Base-by-base conservation (phyloP, 2,113 vertebrate genomes). In the Cnemophilus loriae region DNA sequence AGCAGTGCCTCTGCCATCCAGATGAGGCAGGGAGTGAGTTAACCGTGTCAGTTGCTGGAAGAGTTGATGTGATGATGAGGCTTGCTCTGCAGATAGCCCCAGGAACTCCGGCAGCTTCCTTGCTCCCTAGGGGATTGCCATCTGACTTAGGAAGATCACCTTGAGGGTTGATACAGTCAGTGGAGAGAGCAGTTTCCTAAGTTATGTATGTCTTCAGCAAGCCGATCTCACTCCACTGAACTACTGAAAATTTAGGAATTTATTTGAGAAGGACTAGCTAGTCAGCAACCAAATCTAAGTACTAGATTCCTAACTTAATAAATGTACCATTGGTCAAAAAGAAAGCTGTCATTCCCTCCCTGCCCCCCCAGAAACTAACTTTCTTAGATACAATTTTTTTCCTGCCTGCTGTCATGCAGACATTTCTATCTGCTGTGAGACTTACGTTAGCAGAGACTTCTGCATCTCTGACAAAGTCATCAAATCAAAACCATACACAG, bases 261-360 rank as follows among this genome's bases (percentile, higher is more conserved):
- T 87, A 37, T 17, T 79, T 52, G 13, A 49, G 69, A 56, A 85
- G 13, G 49, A 69, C 10, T 57, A 41, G 26, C 30, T 80, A 5
- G 1, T 56, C 19, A 83, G 50, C 28, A 90, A 44, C 6, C 8
- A 57, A 68, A 39, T 42, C 35, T 39, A 73, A n/a, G 14, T 10
- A 33, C 7, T 49, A 11, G 11, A 42, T 85, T 84, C 30, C 30
- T 84, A 64, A 26, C 44, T 81, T 77, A 80, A 87, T 47, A 50
- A 89, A 82, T 50, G 55, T 68, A 73, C n/a, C 67, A 35, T 41
- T 70, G 23, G 35, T 76, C 41, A 88, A 91, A 96, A 92, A 76
- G 10, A 30, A 85, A 90, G 27, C 13, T 30, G 41, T 33, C 4
- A 35, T 46, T 75, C 16, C 27, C 75, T 14, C 8, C 8, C 15